Base-by-base conservation (phyloP, 1,140 invertebrate genomes). In the Temnothorax curvispinosus region DNA sequence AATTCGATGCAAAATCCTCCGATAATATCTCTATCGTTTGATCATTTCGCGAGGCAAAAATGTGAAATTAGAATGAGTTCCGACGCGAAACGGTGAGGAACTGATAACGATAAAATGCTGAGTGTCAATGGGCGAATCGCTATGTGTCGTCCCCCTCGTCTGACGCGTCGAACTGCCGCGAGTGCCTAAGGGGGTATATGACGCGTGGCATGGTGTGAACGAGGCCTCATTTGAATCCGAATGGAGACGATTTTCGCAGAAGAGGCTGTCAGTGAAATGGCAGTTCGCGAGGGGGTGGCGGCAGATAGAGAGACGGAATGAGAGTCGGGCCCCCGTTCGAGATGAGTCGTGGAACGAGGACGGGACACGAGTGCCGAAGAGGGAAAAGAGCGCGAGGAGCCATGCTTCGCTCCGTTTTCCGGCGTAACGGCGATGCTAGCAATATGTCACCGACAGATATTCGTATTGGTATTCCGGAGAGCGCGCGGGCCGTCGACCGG, bases 221-320 rank as follows among this genome's bases (percentile, higher is more conserved):
- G 93, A 94, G 92, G 91, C 81, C 94, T 95, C 93, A 95, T 95
- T 95, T 95, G 94, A 95, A 94, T 95, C 92, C 94, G 93, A 95
- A 95, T 95, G 93, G 93, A 93, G 92, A 92, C 93, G 93, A 93
- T 94, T 93, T 93, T 94, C 92, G 90, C 92, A 85, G 91, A 92
- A 90, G 90, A 92, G 91, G 87, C 80, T 84, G 92, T 90, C 90
- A 90, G 91, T 90, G 88, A 91, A 92, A 90, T 90, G 89, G 92
- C 89, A 81, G 88, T 81, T 90, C 81, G 41, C 82, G 72, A 81
- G 71, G 58, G 54, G n/a, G 80, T 44, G 35, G 62, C 62, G 21
- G 27, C 32, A 11, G 71, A 67, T 54, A n/a, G 35, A 76, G 54
- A 65, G 47, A 78, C 54, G n/a, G 72, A 88, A 84, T 84, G 77